A percentile compares a stretch with the other conserved stretches of the same genome.
phyloP scores from a whole-genome alignment of 2,888 invertebrate species.

The Drosophila falleni region DNA sequence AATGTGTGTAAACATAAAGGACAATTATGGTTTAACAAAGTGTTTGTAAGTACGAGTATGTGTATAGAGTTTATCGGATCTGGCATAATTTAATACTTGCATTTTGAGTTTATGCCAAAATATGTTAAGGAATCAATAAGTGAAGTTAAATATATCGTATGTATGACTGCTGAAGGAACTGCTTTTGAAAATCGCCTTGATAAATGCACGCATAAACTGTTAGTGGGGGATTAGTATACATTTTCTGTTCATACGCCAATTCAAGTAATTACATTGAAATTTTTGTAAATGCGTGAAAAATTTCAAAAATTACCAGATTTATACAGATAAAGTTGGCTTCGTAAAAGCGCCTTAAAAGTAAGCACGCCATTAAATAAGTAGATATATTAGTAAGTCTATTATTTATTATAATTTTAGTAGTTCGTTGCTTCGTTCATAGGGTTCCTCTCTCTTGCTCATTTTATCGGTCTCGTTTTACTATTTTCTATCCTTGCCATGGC shows the following conservation, averaged over 20 bases:
- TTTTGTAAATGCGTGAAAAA: conserved; percentile 62
- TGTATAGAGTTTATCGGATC: background rate
- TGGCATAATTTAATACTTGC: conserved; percentile 75
- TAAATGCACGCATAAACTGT: conserved; percentile 56
- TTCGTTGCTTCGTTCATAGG: conserved; percentile 57
- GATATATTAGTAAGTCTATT: conserved; percentile 42
- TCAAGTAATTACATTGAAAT: conserved; percentile 66
- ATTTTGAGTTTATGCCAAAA: conserved; percentile 66
- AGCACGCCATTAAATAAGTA: conserved; percentile 25
- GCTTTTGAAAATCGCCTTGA: conserved; percentile 45
- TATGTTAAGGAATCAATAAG: conserved; percentile 16
- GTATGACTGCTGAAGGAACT: conserved; percentile 62
- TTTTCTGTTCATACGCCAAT: conserved; percentile 40
- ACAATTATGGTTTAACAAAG: conserved; percentile 23
- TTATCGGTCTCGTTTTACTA: conserved; percentile 31
- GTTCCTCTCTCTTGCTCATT: background rate
- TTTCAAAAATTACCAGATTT: conserved; percentile 73
- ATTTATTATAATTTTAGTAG: conserved; percentile 35
- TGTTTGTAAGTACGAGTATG: conserved; percentile 20
- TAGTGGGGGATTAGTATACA: conserved; percentile 35
- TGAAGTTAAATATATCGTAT: conserved; percentile 9
- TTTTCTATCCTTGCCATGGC: conserved; percentile 80
- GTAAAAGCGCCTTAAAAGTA: conserved; percentile 22
- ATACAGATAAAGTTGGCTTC: conserved; percentile 52
- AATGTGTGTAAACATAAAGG: conserved; percentile 25